phyloP scores from a whole-genome alignment of 2,113 vertebrate genomes.

The Corvus moneduloides region DNA sequence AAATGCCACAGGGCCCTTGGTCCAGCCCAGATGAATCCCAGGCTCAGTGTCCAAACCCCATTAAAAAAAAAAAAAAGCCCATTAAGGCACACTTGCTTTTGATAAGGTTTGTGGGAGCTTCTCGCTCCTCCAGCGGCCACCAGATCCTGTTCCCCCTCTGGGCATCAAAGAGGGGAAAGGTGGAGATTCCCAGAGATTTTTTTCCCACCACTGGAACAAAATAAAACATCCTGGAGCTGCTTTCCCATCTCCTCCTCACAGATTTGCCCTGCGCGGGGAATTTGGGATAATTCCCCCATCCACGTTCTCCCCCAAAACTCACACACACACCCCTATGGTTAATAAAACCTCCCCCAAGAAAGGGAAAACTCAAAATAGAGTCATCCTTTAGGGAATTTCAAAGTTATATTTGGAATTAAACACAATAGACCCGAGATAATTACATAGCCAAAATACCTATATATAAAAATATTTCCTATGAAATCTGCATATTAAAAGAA shows the following conservation, averaged over 20 bases:
- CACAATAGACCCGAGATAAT: constrained; percentile 43
- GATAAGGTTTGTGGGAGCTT: not conserved
- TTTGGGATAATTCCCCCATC: not conserved
- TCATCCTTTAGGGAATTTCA: not conserved
- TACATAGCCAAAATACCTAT: constrained; percentile 3
- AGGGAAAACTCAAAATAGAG: not conserved
- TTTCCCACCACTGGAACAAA: not conserved
- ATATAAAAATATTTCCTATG: not conserved
- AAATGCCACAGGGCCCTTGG: constrained; percentile 49
- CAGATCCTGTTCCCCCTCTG: not conserved
- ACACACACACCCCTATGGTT: too few relatives aligned
- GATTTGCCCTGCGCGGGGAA: fast-evolving
- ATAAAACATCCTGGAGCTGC: not conserved
- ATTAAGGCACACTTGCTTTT: constrained; percentile 24
- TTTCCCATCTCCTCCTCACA: not conserved
- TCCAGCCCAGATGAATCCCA: constrained; percentile 10
- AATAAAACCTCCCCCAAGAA: not conserved
- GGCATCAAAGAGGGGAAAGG: not conserved
- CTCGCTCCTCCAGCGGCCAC: not conserved
- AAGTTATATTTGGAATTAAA: constrained; percentile 59
- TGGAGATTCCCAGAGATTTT: not conserved
- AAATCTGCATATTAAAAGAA: constrained; percentile 55
- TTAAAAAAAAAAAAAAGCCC: not conserved
- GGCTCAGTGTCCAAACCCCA: not conserved
- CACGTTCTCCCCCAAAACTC: not conserved